Evolutionary conservation across 2,888 invertebrate genomes (phyloP).

Genomic region (Ochropacha duplaris): DNA sequence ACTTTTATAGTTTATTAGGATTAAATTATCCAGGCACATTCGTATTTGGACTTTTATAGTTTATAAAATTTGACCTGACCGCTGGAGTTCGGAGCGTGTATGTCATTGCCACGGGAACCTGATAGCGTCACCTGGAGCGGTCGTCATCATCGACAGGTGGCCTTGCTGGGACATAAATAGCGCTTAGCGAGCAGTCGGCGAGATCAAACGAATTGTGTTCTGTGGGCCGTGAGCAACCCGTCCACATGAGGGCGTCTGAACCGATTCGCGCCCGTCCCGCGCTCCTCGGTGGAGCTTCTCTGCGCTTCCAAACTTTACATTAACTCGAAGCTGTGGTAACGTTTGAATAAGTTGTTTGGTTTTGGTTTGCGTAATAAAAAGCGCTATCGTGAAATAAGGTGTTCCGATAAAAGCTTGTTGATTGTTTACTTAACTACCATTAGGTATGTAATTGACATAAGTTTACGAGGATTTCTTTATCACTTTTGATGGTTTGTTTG

Average conservation of each 20-base stretch:
- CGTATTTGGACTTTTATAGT: not conserved
- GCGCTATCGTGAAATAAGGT: not conserved
- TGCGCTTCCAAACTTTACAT: slow-evolving; percentile 31
- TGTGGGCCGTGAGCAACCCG: slow-evolving; percentile 70
- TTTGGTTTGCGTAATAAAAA: not conserved
- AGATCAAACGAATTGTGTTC: slow-evolving; percentile 81
- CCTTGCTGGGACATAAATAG: slow-evolving; percentile 76
- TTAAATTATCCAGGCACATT: not conserved
- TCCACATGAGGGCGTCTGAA: slow-evolving; percentile 72
- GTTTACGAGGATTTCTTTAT: no score
- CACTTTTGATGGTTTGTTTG: no score
- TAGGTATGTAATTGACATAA: not conserved
- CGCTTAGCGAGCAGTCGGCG: slow-evolving; percentile 63
- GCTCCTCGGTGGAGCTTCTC: slow-evolving; percentile 17
- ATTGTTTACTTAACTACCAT: not conserved
- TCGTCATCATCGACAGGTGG: slow-evolving; percentile 58
- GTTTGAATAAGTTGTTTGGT: slow-evolving; percentile 25
- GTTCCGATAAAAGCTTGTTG: slow-evolving; percentile 5
- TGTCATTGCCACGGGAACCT: slow-evolving; percentile 40
- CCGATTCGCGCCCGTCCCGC: slow-evolving; percentile 32
- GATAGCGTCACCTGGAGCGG: slow-evolving; percentile 20
- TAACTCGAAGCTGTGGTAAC: slow-evolving; percentile 31
- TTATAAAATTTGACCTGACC: slow-evolving; percentile 14
- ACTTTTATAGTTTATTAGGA: not conserved
- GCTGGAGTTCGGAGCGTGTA: slow-evolving; percentile 20